These are phyloP conservation scores for Myiozetetes cayanensis DNA, from an alignment of 2,113 vertebrate species.

Conservation along the genomic window DNA sequence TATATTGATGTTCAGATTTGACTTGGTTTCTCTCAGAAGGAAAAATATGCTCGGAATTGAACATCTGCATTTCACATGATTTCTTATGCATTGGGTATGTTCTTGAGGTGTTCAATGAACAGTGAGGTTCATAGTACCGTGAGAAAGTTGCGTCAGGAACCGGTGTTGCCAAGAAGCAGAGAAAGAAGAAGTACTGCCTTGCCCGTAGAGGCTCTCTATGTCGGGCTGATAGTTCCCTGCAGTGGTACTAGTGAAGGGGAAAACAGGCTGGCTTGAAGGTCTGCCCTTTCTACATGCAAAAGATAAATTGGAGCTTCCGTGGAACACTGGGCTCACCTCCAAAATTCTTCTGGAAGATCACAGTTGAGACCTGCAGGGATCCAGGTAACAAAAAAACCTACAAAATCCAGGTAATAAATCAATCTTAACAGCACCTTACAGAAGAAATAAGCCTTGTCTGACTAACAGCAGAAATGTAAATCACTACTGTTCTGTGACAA, in stretches of 20 bases:
- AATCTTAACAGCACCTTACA: background rate
- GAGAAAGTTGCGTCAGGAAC: background rate
- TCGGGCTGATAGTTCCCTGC: background rate
- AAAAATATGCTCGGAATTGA: background rate
- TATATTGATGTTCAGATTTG: background rate
- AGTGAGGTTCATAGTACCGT: background rate
- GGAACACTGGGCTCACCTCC: background rate
- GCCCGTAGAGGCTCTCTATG: background rate
- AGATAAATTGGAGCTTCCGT: background rate
- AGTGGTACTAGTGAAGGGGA: background rate
- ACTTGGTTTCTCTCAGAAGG: background rate
- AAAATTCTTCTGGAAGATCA: background rate
- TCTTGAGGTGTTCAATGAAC: background rate
- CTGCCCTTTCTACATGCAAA: background rate
- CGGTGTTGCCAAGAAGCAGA: background rate
- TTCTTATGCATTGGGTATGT: background rate
- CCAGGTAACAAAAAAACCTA: too few relatives aligned
- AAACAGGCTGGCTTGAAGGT: background rate
- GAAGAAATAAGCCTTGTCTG: background rate
- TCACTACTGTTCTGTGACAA: background rate
- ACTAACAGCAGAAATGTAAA: background rate
- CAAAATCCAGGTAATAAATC: background rate
- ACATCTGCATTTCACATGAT: background rate
- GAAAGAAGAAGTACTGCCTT: background rate
- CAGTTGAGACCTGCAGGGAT: background rate